These are phyloP conservation scores for Muscicapa striata DNA, from an alignment of 2,797 vertebrate species.

Conservation along the genomic window DNA sequence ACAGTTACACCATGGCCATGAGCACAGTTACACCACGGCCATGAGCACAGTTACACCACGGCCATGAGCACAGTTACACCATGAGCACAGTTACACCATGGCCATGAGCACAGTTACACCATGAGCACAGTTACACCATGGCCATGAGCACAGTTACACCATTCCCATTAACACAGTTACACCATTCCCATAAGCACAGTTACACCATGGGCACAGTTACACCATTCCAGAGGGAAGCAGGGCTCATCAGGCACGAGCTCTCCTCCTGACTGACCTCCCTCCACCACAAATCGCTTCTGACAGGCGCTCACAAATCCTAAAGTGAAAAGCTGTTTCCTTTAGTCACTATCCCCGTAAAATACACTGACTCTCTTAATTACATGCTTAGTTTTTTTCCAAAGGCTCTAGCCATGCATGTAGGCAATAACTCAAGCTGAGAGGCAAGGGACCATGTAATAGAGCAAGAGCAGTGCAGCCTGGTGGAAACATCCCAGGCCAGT, in stretches of 20 bases:
- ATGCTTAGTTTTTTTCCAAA: background rate
- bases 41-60: no score
- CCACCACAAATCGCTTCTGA: background rate
- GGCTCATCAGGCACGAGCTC: background rate
- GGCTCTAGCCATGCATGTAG: constrained; percentile 36
- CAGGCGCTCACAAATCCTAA: background rate
- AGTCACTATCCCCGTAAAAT: background rate
- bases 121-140: no score
- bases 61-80: no score
- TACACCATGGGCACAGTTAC: no score
- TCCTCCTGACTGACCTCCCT: background rate
- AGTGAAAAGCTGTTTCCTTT: constrained; percentile 19
- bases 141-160: no score
- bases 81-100: no score
- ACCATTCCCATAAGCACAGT: no score
- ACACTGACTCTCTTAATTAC: constrained; percentile 42
- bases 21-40: no score
- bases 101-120: no score
- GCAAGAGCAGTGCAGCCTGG: background rate
- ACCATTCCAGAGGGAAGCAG: no score
- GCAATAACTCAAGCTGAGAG: background rate
- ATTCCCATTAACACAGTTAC: background rate
- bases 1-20: no score
- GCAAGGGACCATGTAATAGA: constrained; percentile 3
- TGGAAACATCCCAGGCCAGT: background rate